phyloP scores from a whole-genome alignment of 1,140 invertebrate species.

The Mylabris phalerata region DNA sequence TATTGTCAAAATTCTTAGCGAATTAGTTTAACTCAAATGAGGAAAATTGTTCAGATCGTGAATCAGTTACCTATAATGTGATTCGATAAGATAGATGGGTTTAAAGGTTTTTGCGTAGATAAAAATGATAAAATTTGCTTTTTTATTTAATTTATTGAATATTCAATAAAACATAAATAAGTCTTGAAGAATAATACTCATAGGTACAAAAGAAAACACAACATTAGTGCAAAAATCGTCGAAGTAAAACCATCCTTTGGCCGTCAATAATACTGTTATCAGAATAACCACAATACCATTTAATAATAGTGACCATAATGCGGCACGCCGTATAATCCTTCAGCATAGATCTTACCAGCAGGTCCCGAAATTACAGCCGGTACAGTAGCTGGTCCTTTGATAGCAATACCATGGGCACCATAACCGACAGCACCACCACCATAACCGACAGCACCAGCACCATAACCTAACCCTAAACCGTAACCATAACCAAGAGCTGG shows the following conservation, averaged over 20 bases:
- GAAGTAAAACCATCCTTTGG: neutral
- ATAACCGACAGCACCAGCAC: neutral
- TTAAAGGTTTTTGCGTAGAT: too few relatives aligned
- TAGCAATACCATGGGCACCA: constrained; percentile 22
- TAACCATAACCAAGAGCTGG: constrained; percentile 3
- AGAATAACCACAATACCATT: neutral
- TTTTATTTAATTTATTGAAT: too few relatives aligned
- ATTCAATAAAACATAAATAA: too few relatives aligned
- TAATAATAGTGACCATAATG: constrained; percentile 3
- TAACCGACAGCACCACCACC: neutral
- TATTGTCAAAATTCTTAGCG: too few relatives aligned
- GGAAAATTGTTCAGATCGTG: too few relatives aligned
- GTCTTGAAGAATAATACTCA: too few relatives aligned
- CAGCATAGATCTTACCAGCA: constrained; percentile 31
- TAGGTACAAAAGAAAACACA: too few relatives aligned
- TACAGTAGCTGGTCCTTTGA: constrained; percentile 29
- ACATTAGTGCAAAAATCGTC: too few relatives aligned
- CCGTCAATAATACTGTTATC: neutral
- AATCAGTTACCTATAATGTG: too few relatives aligned
- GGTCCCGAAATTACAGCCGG: constrained; percentile 31
- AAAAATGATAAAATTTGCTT: too few relatives aligned
- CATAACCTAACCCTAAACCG: neutral
- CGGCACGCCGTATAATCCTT: constrained; percentile 23
- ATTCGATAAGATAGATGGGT: too few relatives aligned
- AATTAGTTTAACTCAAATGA: too few relatives aligned